phyloP scores from a whole-genome alignment of 2,797 vertebrate genomes.

The Anguilla megastoma region DNA sequence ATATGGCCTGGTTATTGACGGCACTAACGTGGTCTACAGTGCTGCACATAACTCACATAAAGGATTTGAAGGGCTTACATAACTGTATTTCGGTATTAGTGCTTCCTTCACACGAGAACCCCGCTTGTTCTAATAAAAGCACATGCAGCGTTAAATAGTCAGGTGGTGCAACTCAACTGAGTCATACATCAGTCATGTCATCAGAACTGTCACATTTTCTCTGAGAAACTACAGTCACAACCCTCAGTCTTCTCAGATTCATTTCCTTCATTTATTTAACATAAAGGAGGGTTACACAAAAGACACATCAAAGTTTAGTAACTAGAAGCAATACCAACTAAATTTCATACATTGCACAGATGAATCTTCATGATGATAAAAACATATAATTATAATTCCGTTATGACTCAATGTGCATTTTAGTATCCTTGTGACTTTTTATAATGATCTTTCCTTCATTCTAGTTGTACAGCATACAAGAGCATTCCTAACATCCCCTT shows the following conservation, averaged over 20 bases:
- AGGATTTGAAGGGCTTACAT: conserved; percentile 24
- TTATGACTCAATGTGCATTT: background rate
- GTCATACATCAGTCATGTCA: background rate
- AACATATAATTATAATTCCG: background rate
- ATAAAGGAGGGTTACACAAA: background rate
- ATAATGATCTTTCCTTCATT: background rate
- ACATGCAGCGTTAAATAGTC: conserved; percentile 14
- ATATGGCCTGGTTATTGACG: no score
- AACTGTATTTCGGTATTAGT: conserved; percentile 16
- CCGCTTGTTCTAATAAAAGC: conserved; percentile 25
- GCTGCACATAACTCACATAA: background rate
- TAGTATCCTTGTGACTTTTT: background rate
- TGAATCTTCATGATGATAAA: background rate
- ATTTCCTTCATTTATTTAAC: background rate
- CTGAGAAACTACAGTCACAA: background rate
- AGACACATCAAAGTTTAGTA: background rate
- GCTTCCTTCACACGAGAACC: background rate
- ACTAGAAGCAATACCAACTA: background rate
- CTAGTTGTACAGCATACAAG: background rate
- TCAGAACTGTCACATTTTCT: conserved; percentile 8
- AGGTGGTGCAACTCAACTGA: conserved; percentile 23
- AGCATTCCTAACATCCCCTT: background rate
- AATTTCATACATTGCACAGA: background rate
- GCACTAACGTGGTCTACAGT: background rate
- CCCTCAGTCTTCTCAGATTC: background rate